These are phyloP conservation scores for Melanocharis versteri DNA, from an alignment of 2,113 vertebrate genomes.

Conservation along the genomic window DNA sequence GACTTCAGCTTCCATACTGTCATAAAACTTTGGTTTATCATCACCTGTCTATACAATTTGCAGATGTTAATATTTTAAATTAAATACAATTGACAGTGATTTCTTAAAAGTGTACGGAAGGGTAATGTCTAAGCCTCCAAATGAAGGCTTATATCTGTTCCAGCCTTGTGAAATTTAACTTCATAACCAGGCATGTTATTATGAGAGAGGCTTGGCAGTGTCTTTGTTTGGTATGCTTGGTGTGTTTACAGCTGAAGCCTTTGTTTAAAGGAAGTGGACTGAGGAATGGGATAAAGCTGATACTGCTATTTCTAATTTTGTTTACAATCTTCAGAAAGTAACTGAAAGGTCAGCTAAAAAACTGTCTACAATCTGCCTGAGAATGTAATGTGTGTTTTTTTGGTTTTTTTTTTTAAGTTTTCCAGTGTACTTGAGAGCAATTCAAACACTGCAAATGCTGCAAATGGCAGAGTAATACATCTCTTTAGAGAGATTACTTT, in stretches of 20 bases:
- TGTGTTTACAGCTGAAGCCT: slow-evolving; percentile 5
- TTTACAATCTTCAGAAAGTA: neutral
- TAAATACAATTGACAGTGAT: neutral
- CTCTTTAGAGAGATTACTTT: neutral
- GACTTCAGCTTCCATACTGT: neutral
- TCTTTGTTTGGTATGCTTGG: neutral
- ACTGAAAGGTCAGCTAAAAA: neutral
- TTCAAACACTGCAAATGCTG: neutral
- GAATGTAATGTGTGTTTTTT: neutral
- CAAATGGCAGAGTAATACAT: neutral
- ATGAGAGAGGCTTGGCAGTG: neutral
- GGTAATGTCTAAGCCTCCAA: neutral
- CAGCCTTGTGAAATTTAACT: neutral
- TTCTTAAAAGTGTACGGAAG: neutral
- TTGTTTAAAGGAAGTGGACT: slow-evolving; percentile 9
- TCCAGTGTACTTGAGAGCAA: neutral
- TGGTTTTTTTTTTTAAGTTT: neutral
- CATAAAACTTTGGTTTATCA: neutral
- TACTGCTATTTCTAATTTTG: neutral
- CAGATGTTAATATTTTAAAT: neutral
- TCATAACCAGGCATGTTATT: neutral
- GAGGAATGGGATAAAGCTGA: neutral
- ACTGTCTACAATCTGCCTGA: neutral
- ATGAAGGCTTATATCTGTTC: neutral
- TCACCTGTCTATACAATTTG: neutral